Evolutionary conservation across 2,888 invertebrate species (phyloP), one percentile per base, ranked within the genome.

Genomic region (Eupelmus urozonus): DNA sequence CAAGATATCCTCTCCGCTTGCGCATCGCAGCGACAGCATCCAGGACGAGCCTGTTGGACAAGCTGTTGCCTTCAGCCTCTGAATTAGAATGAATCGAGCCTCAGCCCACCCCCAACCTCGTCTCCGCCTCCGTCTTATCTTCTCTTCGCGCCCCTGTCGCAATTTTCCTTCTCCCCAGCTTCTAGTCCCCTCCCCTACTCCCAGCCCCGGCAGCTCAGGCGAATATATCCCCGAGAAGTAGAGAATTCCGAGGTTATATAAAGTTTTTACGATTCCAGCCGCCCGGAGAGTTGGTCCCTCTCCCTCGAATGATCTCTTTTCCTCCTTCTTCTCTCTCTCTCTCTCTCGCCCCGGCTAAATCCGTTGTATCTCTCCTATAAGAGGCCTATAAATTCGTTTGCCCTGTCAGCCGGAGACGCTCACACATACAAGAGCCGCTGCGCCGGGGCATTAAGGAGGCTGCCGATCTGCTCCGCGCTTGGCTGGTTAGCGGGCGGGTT

Each of bases 331-430:
- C 53, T 45, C 16, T 45, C 16, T 45, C 45, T 45, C 16, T 16
- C 16, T 45, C 45, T 45, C 16, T 45, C n/a, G n/a, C n/a, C n/a
- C n/a, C n/a, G n/a, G n/a, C n/a, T n/a, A n/a, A n/a, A n/a, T n/a
- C n/a, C n/a, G n/a, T n/a, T n/a, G n/a, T n/a, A n/a, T 16, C 16
- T 45, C 45, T 45, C 16, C 13, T 85, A 87, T 87, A 88, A 88
- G 88, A 88, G 88, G 87, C 85, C 88, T 88, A 88, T 89, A 89
- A 89, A 88, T 89, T 88, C 87, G 89, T 89, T 89, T 88, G 86
- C 79, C 84, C 84, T 88, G 88, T 88, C 89, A 87, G 85, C 83
- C 78, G 74, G 23, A 53, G 53, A 16, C 34, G n/a, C 40, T 27
- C 20, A 45, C 16, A 13, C 45, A 5, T 16, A 16, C 16, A 7